Conservation (phyloP, 2,113 vertebrate genomes). For the Tragulus kanchil region DNA sequence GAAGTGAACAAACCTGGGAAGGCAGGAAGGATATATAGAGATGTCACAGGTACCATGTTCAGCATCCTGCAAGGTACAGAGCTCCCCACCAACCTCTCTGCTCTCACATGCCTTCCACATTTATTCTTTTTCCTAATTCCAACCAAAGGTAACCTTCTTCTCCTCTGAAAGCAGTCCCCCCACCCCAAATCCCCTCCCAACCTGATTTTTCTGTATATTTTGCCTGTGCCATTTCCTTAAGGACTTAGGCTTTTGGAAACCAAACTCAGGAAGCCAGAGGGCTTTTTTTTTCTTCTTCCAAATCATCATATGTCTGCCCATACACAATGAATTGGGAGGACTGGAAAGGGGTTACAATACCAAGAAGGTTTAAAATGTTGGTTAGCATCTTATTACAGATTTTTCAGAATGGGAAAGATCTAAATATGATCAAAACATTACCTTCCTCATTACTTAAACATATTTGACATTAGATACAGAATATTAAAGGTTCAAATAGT, state of each 20-base stretch:
- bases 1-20: neutral
- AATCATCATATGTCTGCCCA: neutral
- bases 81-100: neutral
- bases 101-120: fast-evolving
- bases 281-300: neutral
- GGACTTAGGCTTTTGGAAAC: neutral
- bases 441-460: neutral
- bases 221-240: neutral
- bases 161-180: neutral
- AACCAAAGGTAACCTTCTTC: neutral
- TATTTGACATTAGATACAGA: neutral
- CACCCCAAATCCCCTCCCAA: neutral
- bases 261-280: neutral
- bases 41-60: fast-evolving
- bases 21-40: neutral
- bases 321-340: neutral
- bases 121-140: too few species aligned
- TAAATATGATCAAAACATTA: neutral
- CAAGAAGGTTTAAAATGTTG: neutral
- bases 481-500: slow-evolving; percentile 2
- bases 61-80: neutral
- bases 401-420: slow-evolving; percentile 32
- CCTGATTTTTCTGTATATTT: neutral
- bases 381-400: neutral
- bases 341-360: neutral